phyloP scores from a whole-genome alignment of 2,113 vertebrate genomes.

The Takifugu bimaculatus region DNA sequence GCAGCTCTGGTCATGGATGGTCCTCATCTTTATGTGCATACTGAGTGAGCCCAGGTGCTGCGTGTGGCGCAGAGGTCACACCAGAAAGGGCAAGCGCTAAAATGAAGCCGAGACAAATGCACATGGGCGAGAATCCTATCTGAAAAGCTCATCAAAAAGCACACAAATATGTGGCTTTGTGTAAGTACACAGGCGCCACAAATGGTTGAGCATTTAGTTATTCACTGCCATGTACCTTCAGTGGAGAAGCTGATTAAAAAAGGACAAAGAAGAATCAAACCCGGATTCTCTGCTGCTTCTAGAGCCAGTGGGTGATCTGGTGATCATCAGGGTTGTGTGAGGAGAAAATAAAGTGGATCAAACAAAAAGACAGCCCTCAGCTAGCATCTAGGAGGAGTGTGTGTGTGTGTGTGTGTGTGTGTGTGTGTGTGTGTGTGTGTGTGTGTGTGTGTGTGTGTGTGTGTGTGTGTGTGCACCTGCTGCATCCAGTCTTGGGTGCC shows the following conservation, averaged over 20 bases:
- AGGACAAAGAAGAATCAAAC: constrained; percentile 28
- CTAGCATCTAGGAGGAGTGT: constrained; percentile 3
- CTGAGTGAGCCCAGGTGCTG: constrained; percentile 77
- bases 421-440: neutral
- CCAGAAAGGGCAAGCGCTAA: constrained; percentile 74
- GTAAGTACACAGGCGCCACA: constrained; percentile 11
- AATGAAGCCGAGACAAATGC: constrained; percentile 69
- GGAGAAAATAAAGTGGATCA: neutral
- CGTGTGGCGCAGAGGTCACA: constrained; percentile 72
- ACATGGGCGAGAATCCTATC: constrained; percentile 46
- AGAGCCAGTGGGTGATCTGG: constrained; percentile 27
- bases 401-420: constrained; percentile 2
- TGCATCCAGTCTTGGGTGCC: constrained; percentile 93
- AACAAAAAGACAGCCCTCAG: neutral
- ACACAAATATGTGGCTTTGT: constrained; percentile 31
- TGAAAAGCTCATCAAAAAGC: constrained; percentile 30
- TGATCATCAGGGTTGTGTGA: neutral
- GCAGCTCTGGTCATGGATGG: constrained; percentile 63
- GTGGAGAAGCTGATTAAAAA: constrained; percentile 3
- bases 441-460: neutral
- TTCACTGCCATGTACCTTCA: constrained; percentile 45
- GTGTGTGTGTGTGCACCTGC: constrained; percentile 78
- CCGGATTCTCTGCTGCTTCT: constrained; percentile 39
- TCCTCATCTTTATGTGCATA: constrained; percentile 78
- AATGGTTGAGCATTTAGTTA: constrained; percentile 53